Evolutionary conservation across 64 coral and sea anemone genomes (phyloP).

Genomic region (Acropora yongei): DNA sequence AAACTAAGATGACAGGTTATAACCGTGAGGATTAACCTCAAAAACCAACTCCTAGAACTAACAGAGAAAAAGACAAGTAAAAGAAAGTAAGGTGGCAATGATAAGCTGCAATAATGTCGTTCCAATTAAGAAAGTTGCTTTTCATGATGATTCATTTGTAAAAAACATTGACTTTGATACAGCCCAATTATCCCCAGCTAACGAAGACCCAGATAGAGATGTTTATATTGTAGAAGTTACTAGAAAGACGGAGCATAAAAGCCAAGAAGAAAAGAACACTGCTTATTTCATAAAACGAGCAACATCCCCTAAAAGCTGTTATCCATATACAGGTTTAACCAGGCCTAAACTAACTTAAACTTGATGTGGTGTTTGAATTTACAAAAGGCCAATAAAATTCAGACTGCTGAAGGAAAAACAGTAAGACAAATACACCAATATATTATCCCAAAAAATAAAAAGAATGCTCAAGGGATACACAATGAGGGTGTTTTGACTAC

Average conservation of each 20-base stretch:
- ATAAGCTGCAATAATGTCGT: no score
- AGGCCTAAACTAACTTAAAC: background rate
- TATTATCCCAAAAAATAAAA: constrained; percentile 16
- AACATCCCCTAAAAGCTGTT: constrained; percentile 38
- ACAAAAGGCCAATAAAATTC: constrained; percentile 37
- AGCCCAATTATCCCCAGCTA: no score
- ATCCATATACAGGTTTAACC: constrained; percentile 45
- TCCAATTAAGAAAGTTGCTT: no score
- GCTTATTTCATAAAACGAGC: background rate
- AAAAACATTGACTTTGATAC: no score
- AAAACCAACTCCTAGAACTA: no score
- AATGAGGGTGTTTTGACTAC: background rate
- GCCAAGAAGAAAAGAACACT: background rate
- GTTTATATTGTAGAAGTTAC: background rate
- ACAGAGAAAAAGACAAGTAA: no score
- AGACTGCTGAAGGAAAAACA: constrained; percentile 47
- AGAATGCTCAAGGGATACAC: background rate
- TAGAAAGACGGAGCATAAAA: background rate
- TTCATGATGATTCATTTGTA: no score
- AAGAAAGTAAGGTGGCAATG: no score
- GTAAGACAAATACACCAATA: background rate
- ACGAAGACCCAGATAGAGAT: background rate
- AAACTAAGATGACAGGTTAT: no score
- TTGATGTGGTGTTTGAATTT: constrained; percentile 41
- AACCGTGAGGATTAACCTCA: no score